Evolutionary conservation across 2,113 vertebrate species (phyloP), one percentile per base, ranked within the genome.

Genomic region (Ardeotis arabs): DNA sequence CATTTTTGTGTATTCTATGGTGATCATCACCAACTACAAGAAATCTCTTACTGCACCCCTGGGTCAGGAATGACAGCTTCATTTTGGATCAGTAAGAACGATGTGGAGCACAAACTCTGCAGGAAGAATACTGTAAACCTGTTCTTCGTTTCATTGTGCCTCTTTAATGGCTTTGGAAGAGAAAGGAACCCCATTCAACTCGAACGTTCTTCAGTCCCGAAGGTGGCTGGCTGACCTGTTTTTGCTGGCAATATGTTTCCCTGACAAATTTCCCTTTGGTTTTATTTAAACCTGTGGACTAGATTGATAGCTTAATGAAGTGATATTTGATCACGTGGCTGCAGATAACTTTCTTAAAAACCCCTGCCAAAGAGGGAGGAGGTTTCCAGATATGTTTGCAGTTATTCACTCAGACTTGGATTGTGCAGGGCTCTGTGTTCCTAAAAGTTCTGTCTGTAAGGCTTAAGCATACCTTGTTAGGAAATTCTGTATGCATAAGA

Each of bases 401-500:
- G 29, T 20, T 66, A 82, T 90, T 68, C 62, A 17, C 29, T 83
- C 49, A 64, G 58, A 28, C 82, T 58, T n/a, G n/a, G 12, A 0
- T 80, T 86, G 45, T 74, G 59, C 20, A 21, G 22, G 17, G 41
- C 14, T 77, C 20, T 77, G 10, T 66, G n/a, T 86, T 24, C 18
- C 23, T 29, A 3, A 7, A 59, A 79, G 31, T 74, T 76, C 33
- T 2, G 1, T 64, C 24, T 6, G 0, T 58, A 41, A 70, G 37
- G 16, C 31, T 58, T 58, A 53, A 90, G 24, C 22, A 2, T 62
- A 31, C 50, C 12, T 87, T 24, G 13, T 70, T 45, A 1, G 2
- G 60, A 64, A 75, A 18, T 31, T 41, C 52, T 0, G 0, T 9
- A 0, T 39, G 33, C 10, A 2, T 64, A 35, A 45, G 35, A 7